A percentile compares a stretch with the other conserved stretches of the same genome.
Evolutionary conservation across 2,797 vertebrate genomes (phyloP).

Genomic region (Propithecus deckenii): DNA sequence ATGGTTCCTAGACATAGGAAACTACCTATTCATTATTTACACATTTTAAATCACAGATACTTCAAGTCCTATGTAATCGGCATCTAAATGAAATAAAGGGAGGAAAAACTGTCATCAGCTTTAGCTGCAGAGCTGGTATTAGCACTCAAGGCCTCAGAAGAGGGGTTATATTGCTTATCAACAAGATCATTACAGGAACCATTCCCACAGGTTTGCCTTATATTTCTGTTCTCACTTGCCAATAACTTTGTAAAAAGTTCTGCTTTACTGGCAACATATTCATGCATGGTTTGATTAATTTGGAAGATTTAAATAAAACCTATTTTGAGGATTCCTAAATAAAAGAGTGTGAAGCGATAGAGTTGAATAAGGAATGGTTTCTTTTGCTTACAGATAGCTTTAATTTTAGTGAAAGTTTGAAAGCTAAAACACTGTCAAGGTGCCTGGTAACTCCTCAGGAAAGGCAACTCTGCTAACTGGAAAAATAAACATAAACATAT

Average conservation of each 20-base stretch:
- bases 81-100: constrained; percentile 32
- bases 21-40: constrained; percentile 18
- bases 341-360: background rate
- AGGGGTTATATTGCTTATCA: constrained; percentile 13
- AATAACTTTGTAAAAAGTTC: background rate
- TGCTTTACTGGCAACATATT: constrained; percentile 2
- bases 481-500: constrained; percentile 46
- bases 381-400: constrained; percentile 21
- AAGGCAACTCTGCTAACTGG: background rate
- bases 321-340: constrained; percentile 41
- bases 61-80: constrained; percentile 15
- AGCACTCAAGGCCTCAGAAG: background rate
- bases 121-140: constrained; percentile 4
- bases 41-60: constrained; percentile 34
- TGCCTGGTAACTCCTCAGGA: background rate
- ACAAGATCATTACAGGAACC: background rate
- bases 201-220: constrained; percentile 19
- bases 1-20: background rate
- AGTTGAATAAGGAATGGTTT: constrained; percentile 28
- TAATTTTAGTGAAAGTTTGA: background rate
- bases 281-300: constrained; percentile 42
- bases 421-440: background rate
- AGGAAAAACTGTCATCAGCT: background rate
- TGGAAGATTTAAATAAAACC: background rate
- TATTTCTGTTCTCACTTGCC: constrained; percentile 4